Percentiles rank a stretch among this genome's conserved stretches.
Evolutionary conservation across 2,113 vertebrate species (phyloP).

Genomic region (Oncorhynchus keta): DNA sequence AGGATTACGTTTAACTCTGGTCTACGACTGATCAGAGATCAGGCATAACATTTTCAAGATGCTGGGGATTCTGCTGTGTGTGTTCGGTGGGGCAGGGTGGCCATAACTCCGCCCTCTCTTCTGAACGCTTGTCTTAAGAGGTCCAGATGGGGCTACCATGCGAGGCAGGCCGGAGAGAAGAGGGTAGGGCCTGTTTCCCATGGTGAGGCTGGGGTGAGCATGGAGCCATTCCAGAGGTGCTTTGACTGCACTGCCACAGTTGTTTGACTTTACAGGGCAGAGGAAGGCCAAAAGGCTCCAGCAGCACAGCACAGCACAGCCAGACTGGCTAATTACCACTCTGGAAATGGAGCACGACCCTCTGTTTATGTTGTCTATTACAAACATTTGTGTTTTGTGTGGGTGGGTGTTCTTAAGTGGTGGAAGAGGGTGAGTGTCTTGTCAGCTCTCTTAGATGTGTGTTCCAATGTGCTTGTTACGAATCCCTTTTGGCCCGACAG

Average conservation of each 20-base stretch:
- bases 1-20: not conserved
- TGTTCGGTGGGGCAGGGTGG: conserved; percentile 3
- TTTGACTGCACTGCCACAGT: not conserved
- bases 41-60: not conserved
- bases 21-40: not conserved
- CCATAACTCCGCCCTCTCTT: conserved; percentile 1
- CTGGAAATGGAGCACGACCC: not conserved
- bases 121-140: conserved; percentile 30
- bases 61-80: conserved; percentile 1
- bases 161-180: not conserved
- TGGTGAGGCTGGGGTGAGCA: not conserved
- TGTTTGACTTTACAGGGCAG: not conserved
- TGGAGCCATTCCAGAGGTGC: not conserved
- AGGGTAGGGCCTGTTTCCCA: not conserved
- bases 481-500: no score
- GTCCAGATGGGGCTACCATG: not conserved
- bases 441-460: no score
- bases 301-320: not conserved
- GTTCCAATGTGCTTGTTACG: no score
- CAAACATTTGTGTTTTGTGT: conserved; percentile 5
- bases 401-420: no score
- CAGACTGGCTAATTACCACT: no score
- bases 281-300: not conserved
- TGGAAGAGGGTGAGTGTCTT: no score
- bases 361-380: not conserved